Evolutionary conservation across 2,797 vertebrate genomes (phyloP), one percentile per base, ranked within the genome.

Genomic region (Channallabes apus): DNA sequence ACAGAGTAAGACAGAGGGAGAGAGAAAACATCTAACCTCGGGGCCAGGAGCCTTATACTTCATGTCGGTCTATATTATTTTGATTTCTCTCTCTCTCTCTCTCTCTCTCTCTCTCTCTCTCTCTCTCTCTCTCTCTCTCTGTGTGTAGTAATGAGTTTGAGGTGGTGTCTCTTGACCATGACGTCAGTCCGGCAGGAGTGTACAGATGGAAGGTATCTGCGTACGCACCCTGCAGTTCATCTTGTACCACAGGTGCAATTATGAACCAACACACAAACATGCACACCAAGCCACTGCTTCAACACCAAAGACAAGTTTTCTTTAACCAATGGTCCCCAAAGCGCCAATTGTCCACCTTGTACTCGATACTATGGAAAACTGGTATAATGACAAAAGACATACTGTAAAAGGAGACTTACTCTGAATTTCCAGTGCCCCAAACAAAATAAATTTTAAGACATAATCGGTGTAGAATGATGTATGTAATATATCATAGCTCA

Each of bases 121-220:
- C n/a, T n/a, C n/a, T n/a, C n/a, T n/a, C n/a, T n/a, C n/a, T n/a
- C n/a, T 71, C 41, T 51, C 27, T 67, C 22, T 82, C 62, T 86
- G 51, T 85, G n/a, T n/a, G n/a, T n/a, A 97, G 96, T 91, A 97
- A 97, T 82, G 95, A 97, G 86, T 97, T 97, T 72, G 95, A 97
- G 59, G 92, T 95, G 88, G 95, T 92, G 77, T 90, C 92, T 0
- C 72, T 95, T 64, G 93, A 94, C 73, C 94, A 93, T 0, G 96
- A 97, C 84, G 93, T 97, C 88, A 97, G 96, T 88, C 89, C 95
- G 91, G 96, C 95, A 79, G 97, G 96, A 91, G 95, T 96, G 96
- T 98, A 97, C 90, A 95, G 96, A 83, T 98, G 97, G 97, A 97
- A 97, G 89, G 94, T 97, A 87, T 98, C 97, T 75, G 96, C 95